phyloP scores from a whole-genome alignment of 1,140 invertebrate species.

The Solen grandis region DNA sequence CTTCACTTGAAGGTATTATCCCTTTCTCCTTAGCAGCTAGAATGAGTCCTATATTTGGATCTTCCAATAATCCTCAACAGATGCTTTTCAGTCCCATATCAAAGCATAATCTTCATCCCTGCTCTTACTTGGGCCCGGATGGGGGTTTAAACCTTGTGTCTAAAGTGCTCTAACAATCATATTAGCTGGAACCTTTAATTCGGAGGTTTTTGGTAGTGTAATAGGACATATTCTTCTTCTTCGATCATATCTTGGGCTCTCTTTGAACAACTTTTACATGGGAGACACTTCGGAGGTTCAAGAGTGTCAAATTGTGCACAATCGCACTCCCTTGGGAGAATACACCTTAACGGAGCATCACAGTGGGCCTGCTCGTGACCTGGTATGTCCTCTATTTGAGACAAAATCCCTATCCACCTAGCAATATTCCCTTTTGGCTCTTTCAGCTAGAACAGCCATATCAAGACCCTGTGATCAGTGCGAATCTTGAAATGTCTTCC shows the following conservation, averaged over 20 bases:
- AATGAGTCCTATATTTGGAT: not conserved
- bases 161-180: no score
- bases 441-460: slow-evolving; percentile 20
- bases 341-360: not conserved
- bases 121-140: not conserved
- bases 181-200: not conserved
- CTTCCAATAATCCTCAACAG: not conserved
- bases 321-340: not conserved
- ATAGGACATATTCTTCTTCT: no score
- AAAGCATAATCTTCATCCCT: not conserved
- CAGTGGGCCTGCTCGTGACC: not conserved
- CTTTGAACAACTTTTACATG: not conserved
- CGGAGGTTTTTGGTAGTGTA: not conserved
- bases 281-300: not conserved
- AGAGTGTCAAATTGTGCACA: not conserved
- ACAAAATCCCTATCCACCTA: not conserved
- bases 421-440: slow-evolving; percentile 8
- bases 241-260: not conserved
- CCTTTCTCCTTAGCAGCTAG: not conserved
- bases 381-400: not conserved
- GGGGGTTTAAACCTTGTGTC: no score
- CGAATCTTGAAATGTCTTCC: not conserved
- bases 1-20: not conserved
- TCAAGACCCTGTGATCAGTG: slow-evolving; percentile 1
- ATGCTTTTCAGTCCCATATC: not conserved